A percentile compares a stretch with the other conserved stretches of the same genome.
Conservation (phyloP, 2,888 invertebrate genomes). For the Philopedon plagiatum region DNA sequence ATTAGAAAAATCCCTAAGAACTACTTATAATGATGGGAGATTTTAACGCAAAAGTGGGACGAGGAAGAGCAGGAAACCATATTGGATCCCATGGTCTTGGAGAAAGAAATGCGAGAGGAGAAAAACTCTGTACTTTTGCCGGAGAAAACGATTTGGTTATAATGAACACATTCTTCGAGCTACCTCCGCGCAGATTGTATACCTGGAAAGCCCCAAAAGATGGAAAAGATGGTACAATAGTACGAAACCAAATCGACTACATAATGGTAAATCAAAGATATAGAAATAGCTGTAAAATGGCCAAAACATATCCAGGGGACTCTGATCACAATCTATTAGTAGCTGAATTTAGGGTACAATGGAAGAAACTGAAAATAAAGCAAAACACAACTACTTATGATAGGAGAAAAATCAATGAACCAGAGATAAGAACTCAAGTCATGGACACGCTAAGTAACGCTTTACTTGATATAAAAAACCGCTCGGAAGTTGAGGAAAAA, state of each 20-base stretch:
- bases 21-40: background rate
- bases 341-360: background rate
- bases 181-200: background rate
- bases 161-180: background rate
- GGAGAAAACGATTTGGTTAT: background rate
- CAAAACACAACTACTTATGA: background rate
- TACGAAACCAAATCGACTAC: slow-evolving; percentile 5
- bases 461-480: background rate
- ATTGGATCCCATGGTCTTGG: background rate
- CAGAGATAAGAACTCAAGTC: background rate
- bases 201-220: background rate
- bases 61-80: slow-evolving; percentile 6
- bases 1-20: background rate
- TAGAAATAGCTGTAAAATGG: slow-evolving; percentile 12
- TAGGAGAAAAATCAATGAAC: background rate
- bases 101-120: background rate
- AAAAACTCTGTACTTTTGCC: background rate
- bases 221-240: background rate
- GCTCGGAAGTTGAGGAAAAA: background rate
- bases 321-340: background rate
- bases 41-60: background rate
- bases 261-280: background rate
- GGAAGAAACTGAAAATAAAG: background rate
- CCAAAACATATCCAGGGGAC: slow-evolving; percentile 10
- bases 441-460: background rate